Conservation (phyloP, 2,113 vertebrate species). For the Polyodon spathula region DNA sequence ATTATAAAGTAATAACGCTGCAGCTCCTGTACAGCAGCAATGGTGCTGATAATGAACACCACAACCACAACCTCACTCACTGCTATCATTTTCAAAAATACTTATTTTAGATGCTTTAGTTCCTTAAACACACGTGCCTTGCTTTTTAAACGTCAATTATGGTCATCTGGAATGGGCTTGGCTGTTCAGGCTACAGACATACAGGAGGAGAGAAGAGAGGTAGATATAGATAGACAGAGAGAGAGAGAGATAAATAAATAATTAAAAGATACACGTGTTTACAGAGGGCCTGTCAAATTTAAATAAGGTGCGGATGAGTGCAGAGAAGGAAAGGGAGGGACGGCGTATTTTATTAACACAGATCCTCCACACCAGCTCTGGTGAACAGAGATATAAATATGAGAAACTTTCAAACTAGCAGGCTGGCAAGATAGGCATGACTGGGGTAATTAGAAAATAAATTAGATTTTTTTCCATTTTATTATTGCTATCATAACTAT, state of each 20-base stretch:
- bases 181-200: not conserved
- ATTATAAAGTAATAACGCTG: too few species aligned
- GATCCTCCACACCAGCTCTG: conserved; percentile 2
- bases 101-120: too few species aligned
- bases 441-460: not conserved
- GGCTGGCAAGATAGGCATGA: not conserved
- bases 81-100: too few species aligned
- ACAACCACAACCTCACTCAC: too few species aligned
- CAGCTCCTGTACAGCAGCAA: too few species aligned
- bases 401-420: not conserved
- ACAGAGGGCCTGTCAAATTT: conserved; percentile 31
- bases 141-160: too few species aligned
- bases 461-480: conserved; percentile 3
- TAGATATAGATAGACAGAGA: too few species aligned
- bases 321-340: conserved; percentile 3
- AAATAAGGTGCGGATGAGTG: conserved; percentile 16
- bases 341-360: conserved; percentile 6
- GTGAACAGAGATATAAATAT: conserved; percentile 9
- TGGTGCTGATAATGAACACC: too few species aligned
- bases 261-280: conserved; percentile 53
- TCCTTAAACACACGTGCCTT: too few species aligned
- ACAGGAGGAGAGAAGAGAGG: conserved; percentile 11
- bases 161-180: too few species aligned
- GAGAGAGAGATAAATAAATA: too few species aligned
- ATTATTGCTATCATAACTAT: conserved; percentile 3